Conservation (phyloP, 2,797 vertebrate genomes). For the Todus mexicanus region DNA sequence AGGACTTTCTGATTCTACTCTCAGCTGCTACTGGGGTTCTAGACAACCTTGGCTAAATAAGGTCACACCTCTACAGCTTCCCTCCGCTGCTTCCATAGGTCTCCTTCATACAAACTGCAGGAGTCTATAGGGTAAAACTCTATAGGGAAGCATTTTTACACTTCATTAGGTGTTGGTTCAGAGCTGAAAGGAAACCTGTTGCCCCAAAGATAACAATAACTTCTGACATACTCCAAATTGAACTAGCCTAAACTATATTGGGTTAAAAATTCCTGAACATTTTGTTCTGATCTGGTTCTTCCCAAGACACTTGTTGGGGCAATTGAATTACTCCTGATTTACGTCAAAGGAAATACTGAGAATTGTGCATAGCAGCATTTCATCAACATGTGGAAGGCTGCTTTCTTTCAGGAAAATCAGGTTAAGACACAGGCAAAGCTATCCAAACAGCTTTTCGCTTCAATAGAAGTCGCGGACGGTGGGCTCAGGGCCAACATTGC, state of each 20-base stretch:
- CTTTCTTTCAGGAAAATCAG: not conserved
- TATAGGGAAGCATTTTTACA: not conserved
- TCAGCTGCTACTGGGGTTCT: not conserved
- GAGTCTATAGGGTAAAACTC: not conserved
- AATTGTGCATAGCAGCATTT: too few relatives aligned
- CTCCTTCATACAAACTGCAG: not conserved
- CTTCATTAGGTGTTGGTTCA: not conserved
- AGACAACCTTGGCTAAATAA: not conserved
- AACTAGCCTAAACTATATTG: not conserved
- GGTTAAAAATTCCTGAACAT: not conserved
- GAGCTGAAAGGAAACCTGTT: not conserved
- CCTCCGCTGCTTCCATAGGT: not conserved
- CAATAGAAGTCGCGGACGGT: not conserved
- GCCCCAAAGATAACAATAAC: not conserved
- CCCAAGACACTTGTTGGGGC: not conserved
- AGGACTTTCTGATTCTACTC: not conserved
- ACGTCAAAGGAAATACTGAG: not conserved
- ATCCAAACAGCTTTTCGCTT: not conserved
- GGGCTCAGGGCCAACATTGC: not conserved
- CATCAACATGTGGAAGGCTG: not conserved
- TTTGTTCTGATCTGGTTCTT: not conserved
- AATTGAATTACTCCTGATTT: not conserved
- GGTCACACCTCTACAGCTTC: not conserved
- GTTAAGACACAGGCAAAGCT: not conserved
- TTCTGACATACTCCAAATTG: not conserved